Evolutionary conservation across 2,797 vertebrate species (phyloP).

Genomic region (Adrianichthys oophorus): DNA sequence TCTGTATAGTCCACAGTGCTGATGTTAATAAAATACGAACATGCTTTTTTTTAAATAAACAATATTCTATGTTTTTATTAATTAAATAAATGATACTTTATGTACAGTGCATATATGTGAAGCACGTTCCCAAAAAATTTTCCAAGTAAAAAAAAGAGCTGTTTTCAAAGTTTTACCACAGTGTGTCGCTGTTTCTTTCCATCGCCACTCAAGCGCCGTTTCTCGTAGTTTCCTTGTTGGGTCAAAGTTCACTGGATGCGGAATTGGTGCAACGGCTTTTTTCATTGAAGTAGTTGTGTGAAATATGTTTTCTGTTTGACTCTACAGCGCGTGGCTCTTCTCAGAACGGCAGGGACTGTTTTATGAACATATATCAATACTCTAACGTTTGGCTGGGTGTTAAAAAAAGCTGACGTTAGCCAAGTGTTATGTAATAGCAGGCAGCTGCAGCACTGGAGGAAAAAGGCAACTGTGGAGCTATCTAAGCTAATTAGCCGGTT

Average conservation of each 20-base stretch:
- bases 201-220: accelerated
- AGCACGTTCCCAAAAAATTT: too few relatives aligned
- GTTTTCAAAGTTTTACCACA: slow-evolving; percentile 12
- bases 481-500: slow-evolving; percentile 30
- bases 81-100: too few relatives aligned
- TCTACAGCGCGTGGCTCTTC: neutral
- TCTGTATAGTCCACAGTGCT: too few relatives aligned
- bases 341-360: neutral
- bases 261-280: slow-evolving; percentile 26
- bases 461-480: too few relatives aligned
- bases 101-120: too few relatives aligned
- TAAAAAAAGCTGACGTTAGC: neutral
- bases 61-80: too few relatives aligned
- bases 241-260: slow-evolving; percentile 50
- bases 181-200: slow-evolving; percentile 41
- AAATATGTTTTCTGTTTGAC: neutral
- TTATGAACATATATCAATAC: neutral
- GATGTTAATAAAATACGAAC: too few relatives aligned
- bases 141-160: too few relatives aligned
- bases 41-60: too few relatives aligned
- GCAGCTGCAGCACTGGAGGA: neutral
- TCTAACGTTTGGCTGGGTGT: slow-evolving; percentile 33
- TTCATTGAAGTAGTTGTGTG: neutral
- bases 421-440: neutral
- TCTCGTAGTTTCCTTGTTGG: slow-evolving; percentile 5